Evolutionary conservation across 2,888 invertebrate genomes (phyloP).

Genomic region (Tetrapedia diversipes): DNA sequence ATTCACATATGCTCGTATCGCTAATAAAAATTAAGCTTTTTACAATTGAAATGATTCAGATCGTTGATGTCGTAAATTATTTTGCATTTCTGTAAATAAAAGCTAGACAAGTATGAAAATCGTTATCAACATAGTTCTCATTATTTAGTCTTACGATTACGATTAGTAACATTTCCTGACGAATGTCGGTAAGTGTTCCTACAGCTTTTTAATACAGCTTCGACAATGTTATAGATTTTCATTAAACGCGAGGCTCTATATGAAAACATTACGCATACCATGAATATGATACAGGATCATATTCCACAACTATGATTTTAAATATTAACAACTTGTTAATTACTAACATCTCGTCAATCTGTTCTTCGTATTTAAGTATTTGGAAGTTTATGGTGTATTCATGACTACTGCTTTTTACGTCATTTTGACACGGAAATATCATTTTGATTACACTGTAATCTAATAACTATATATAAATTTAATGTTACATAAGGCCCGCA

Average conservation of each 20-base stretch:
- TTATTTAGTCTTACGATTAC: not conserved
- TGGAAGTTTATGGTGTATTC: conserved; percentile 19
- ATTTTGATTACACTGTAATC: conserved; percentile 57
- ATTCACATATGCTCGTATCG: not conserved
- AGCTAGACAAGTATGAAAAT: conserved; percentile 2
- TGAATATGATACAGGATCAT: conserved; percentile 1
- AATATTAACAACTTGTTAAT: not conserved
- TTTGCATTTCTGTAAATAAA: not conserved
- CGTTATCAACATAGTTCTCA: not conserved
- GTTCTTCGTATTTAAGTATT: not conserved
- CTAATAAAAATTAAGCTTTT: not conserved
- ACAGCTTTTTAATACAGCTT: not conserved
- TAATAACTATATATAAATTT: conserved; percentile 54
- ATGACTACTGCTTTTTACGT: conserved; percentile 34
- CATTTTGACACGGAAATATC: conserved; percentile 31
- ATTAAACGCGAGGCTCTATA: not conserved
- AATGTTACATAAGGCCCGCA: conserved; percentile 52
- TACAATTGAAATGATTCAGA: not conserved
- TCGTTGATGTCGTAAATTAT: not conserved
- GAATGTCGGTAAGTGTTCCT: not conserved
- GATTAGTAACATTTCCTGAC: conserved; percentile 6
- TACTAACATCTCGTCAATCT: conserved; percentile 12
- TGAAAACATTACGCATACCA: conserved; percentile 11
- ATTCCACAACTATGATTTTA: not conserved
- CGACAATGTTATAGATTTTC: not conserved